phyloP scores from a whole-genome alignment of 2,888 invertebrate species.

The Cataglyphis cursor region DNA sequence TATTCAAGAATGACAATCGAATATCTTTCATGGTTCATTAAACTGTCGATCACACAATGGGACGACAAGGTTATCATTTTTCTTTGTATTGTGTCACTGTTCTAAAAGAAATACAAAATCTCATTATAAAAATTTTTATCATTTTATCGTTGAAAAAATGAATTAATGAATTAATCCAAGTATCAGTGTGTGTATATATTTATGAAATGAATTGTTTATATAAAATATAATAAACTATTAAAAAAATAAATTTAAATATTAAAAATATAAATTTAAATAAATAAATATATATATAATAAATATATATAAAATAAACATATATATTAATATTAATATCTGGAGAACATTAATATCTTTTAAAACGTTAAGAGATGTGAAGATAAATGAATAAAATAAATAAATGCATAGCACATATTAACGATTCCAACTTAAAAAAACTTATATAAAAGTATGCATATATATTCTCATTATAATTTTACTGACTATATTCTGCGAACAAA shows the following conservation, averaged over 20 bases:
- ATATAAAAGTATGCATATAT: not conserved
- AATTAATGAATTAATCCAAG: not conserved
- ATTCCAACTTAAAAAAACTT: not conserved
- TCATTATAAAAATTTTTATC: not conserved
- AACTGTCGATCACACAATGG: constrained; percentile 55
- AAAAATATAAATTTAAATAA: not conserved
- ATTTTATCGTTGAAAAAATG: not conserved
- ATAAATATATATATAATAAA: not conserved
- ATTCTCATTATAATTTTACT: not conserved
- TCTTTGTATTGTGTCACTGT: not conserved
- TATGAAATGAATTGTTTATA: too few species aligned
- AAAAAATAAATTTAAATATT: not conserved
- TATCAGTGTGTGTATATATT: not conserved
- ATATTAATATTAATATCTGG: not conserved
- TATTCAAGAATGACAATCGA: constrained; percentile 38
- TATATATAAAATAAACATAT: not conserved
- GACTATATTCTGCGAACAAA: not conserved
- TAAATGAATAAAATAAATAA: not conserved
- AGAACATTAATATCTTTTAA: not conserved
- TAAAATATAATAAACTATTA: too few species aligned
- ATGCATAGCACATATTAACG: not conserved
- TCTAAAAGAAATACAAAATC: constrained; percentile 1
- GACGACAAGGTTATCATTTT: constrained; percentile 27
- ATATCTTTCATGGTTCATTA: constrained; percentile 67
- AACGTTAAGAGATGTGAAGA: not conserved